Percentiles rank a stretch among this genome's conserved stretches.
These are phyloP conservation scores for Drosophila simulans DNA, from an alignment of 1,140 invertebrate species.

Conservation along the genomic window DNA sequence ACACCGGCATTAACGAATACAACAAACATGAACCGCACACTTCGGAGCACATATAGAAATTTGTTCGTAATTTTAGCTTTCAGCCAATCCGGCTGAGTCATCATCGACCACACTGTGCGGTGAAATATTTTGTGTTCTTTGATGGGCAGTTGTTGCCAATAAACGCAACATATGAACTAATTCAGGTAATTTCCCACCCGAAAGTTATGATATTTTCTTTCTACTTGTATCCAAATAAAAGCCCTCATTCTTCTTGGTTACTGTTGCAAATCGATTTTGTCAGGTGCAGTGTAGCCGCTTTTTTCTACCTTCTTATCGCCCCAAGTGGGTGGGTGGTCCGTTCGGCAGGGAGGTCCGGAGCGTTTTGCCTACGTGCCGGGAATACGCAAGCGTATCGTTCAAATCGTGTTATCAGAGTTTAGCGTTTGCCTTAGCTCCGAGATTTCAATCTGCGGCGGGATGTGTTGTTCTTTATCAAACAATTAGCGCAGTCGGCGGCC, in stretches of 20 bases:
- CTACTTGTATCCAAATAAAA: no score
- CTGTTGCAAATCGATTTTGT: neutral
- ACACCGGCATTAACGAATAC: conserved; percentile 24
- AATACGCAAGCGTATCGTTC: conserved; percentile 44
- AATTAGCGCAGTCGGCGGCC: conserved; percentile 52
- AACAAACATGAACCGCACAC: conserved; percentile 15
- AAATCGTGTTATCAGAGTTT: conserved; percentile 47
- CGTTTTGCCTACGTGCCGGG: conserved; percentile 64
- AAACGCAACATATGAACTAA: neutral
- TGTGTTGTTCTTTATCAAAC: conserved; percentile 67
- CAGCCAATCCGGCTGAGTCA: conserved; percentile 21
- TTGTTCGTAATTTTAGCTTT: conserved; percentile 13
- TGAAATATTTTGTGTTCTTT: neutral
- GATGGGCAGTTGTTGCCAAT: neutral
- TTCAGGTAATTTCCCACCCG: no score
- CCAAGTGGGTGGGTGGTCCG: conserved; percentile 43
- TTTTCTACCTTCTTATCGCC: conserved; percentile 24
- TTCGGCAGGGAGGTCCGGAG: conserved; percentile 38
- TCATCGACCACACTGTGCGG: conserved; percentile 2
- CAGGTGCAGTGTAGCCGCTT: neutral
- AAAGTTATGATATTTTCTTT: no score
- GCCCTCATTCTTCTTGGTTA: no score
- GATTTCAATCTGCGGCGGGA: conserved; percentile 45
- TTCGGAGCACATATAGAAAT: conserved; percentile 3
- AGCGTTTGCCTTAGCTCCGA: conserved; percentile 12